A percentile compares a stretch with the other conserved stretches of the same genome.
Conservation (phyloP, 2,113 vertebrate species). For the Crotalus helleri region DNA sequence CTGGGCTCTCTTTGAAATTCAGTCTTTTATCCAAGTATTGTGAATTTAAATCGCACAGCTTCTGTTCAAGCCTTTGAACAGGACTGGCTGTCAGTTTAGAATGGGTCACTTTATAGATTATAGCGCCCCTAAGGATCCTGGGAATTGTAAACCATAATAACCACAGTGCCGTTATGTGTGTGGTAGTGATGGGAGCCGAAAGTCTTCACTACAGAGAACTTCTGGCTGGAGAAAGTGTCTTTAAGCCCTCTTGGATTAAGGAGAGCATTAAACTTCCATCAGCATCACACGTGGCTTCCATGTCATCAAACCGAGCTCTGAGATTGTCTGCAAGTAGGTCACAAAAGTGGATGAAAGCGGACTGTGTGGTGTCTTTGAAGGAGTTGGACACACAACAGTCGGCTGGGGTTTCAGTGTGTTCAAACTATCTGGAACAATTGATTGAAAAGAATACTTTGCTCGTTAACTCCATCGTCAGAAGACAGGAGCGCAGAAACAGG, state of each 20-base stretch:
- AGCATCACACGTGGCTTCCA: not conserved
- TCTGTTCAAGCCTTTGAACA: not conserved
- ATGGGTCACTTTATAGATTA: not conserved
- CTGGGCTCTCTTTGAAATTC: not conserved
- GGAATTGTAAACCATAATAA: not conserved
- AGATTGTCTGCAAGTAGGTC: not conserved
- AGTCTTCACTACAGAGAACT: not conserved
- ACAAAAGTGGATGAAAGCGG: not conserved
- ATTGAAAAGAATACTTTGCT: not conserved
- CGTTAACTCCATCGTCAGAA: constrained; percentile 11
- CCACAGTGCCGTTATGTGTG: too few species aligned
- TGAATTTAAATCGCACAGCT: not conserved
- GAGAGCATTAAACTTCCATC: not conserved
- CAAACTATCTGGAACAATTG: not conserved
- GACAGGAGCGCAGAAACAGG: not conserved
- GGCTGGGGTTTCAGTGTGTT: not conserved
- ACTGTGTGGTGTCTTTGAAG: not conserved
- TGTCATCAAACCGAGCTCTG: too few species aligned
- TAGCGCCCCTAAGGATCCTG: not conserved
- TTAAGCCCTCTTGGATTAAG: not conserved
- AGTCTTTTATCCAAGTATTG: not conserved
- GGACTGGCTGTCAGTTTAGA: not conserved
- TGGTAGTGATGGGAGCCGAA: not conserved
- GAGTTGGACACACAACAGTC: not conserved
- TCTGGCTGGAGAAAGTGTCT: not conserved